Evolutionary conservation across 2,888 invertebrate species (phyloP), one percentile per base, ranked within the genome.

Genomic region (Chloroclysta siterata): DNA sequence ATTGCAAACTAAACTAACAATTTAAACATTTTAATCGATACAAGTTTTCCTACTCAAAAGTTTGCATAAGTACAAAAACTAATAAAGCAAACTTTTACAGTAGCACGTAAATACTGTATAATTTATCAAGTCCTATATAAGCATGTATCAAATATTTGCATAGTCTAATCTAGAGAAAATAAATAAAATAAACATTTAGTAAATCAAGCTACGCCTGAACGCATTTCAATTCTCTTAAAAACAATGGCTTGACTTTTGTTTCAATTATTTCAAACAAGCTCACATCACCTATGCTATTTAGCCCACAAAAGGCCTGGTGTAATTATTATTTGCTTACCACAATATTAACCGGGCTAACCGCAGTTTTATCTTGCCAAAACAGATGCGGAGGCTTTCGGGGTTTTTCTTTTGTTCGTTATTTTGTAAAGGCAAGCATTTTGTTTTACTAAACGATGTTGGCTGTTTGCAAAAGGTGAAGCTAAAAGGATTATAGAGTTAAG

Each of bases 281-380:
- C 44, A 56, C 58, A 22, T 22, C 51, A 46, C 42, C 53, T 57
- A 22, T 56, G 51, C 55, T 28, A 60, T 53, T 60, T 56, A 39
- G 39, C 50, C 11, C 14, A 55, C 53, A 60, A 60, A 60, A 57
- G 29, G 44, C 29, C 39, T 28, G 5, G 2, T 63, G 47, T 68
- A 70, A 70, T 68, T 68, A 63, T 63, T 60, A 63, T 68, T 66
- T 65, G 65, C 60, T 70, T 55, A 63, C 66, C 56, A 57, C 62
- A 57, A 66, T 61, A 62, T 70, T 65, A 66, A 60, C 58, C 60
- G 29, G 54, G 66, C 60, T 53, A 22, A 60, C 48, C 41, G 41
- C 59, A 53, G 46, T 59, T 63, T 63, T 64, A 64, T 64, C 63
- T 52, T 56, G 33, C 47, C 46, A 55, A 64, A 64, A 56, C 60